A percentile compares a stretch with the other conserved stretches of the same genome.
Evolutionary conservation across 64 coral and sea anemone genomes (phyloP).

Genomic region (Actinia tenebrosa): DNA sequence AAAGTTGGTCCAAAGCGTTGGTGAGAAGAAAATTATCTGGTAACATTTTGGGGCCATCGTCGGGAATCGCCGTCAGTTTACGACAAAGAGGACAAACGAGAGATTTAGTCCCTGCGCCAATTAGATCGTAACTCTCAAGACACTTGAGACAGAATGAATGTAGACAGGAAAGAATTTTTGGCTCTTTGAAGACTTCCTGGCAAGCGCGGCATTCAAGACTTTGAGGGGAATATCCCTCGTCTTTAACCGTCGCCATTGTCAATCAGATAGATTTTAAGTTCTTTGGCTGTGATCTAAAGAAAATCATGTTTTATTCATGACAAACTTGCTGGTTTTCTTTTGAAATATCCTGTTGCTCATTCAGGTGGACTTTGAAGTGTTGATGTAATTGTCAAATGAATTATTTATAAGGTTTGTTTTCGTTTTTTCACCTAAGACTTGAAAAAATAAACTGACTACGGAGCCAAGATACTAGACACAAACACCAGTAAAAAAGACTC

Average conservation of each 20-base stretch:
- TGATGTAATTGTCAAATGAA: constrained; percentile 1
- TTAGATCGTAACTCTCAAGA: constrained; percentile 78
- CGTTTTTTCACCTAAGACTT: neutral
- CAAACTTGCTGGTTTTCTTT: neutral
- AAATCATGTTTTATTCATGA: constrained; percentile 20
- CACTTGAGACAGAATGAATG: constrained; percentile 94
- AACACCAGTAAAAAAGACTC: neutral
- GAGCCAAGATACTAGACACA: neutral
- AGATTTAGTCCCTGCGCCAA: constrained; percentile 74
- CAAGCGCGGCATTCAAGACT: constrained; percentile 76
- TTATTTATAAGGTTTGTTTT: neutral
- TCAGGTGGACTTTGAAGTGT: constrained; percentile 12
- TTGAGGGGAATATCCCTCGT: constrained; percentile 86
- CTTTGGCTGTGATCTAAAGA: neutral
- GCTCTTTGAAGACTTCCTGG: constrained; percentile 84
- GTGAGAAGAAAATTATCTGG: constrained; percentile 67
- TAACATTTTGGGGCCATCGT: constrained; percentile 36
- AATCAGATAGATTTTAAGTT: neutral
- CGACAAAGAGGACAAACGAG: constrained; percentile 86
- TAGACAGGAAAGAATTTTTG: constrained; percentile 85
- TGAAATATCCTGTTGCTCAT: neutral
- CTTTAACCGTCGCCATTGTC: constrained; percentile 81
- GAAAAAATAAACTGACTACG: neutral
- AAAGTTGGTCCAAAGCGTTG: constrained; percentile 83
- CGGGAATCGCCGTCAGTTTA: constrained; percentile 70